Percentiles rank a stretch among this genome's conserved stretches.
Evolutionary conservation across 2,797 vertebrate genomes (phyloP).

Genomic region (Acrocephalus scirpaceus): DNA sequence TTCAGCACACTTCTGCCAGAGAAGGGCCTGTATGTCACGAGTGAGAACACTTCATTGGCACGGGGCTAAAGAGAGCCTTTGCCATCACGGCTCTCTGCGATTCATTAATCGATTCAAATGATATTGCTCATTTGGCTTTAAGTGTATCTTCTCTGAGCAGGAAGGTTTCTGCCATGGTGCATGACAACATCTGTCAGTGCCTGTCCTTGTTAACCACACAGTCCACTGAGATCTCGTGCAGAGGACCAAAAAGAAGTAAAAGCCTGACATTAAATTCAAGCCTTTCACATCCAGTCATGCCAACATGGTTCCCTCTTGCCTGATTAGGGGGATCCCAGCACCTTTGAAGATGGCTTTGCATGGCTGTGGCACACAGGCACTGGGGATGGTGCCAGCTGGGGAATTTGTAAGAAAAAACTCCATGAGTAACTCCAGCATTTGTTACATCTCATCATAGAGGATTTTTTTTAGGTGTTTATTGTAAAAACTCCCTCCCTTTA

Average conservation of each 20-base stretch:
- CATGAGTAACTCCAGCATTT: not conserved
- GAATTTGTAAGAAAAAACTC: not conserved
- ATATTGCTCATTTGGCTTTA: not conserved
- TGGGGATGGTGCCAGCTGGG: not conserved
- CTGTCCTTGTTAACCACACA: not conserved
- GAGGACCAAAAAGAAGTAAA: not conserved
- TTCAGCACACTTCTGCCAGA: not conserved
- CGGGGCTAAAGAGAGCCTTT: not conserved
- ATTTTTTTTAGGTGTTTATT: not conserved
- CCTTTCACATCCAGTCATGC: not conserved
- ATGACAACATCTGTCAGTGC: not conserved
- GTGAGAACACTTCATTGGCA: not conserved
- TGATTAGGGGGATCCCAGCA: not conserved
- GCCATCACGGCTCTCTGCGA: not conserved
- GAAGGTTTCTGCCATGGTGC: not conserved
- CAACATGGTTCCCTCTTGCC: not conserved
- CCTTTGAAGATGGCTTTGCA: constrained; percentile 10
- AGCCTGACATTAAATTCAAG: not conserved
- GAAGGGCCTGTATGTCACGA: not conserved
- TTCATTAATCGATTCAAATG: not conserved
- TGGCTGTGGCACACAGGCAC: not conserved
- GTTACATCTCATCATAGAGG: not conserved
- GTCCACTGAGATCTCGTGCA: not conserved
- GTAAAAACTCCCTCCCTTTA: not conserved
- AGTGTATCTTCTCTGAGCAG: not conserved